Conservation (phyloP, 2,797 vertebrate genomes). For the Halcyon badia region DNA sequence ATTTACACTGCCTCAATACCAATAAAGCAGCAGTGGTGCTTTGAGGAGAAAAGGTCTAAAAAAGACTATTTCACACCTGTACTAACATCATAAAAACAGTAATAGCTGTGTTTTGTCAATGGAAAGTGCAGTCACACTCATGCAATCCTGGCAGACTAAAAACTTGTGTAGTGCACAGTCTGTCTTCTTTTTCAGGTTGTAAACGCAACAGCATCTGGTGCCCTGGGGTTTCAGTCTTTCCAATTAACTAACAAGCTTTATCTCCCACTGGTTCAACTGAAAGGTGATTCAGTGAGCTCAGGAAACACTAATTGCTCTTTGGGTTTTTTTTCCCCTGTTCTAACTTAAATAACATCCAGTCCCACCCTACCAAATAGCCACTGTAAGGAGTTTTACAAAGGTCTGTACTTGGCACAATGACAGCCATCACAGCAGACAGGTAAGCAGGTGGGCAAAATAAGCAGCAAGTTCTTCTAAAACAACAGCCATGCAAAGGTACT, state of each 20-base stretch:
- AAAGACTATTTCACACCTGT: background rate
- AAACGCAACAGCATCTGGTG: background rate
- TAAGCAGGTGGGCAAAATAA: background rate
- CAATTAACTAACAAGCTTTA: slow-evolving; percentile 24
- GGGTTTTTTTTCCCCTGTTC: background rate
- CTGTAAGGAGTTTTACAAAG: background rate
- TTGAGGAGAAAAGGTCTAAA: background rate
- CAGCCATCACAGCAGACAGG: background rate
- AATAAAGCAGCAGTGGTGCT: background rate
- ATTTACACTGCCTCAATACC: background rate
- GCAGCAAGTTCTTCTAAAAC: background rate
- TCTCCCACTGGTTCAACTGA: background rate
- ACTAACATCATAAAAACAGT: background rate
- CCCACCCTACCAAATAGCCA: background rate
- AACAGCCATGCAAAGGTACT: background rate
- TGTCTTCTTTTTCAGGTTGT: background rate
- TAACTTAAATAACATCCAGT: slow-evolving; percentile 4
- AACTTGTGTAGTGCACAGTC: background rate
- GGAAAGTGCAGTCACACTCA: background rate
- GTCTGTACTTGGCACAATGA: background rate
- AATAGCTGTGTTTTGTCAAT: background rate
- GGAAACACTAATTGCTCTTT: background rate
- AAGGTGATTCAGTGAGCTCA: background rate
- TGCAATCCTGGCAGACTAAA: background rate
- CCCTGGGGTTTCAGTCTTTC: background rate